Base-by-base conservation (phyloP, 2,113 vertebrate species). In the Heteronetta atricapilla region DNA sequence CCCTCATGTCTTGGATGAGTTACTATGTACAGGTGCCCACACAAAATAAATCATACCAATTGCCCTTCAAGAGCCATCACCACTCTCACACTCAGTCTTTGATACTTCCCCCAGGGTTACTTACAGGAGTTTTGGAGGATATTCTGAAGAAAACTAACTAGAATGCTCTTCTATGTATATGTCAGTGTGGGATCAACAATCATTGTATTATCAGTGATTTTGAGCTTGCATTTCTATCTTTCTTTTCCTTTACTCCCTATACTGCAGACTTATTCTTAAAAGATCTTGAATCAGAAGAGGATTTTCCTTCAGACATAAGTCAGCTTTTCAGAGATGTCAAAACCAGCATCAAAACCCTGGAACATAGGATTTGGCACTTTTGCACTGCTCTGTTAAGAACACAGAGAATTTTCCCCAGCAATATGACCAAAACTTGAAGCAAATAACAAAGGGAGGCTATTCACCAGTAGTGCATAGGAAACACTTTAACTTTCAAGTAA, bases 371-470 rank as follows among this genome's bases (percentile, higher is more conserved):
- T 53, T 74, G 18, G 10, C 46, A 70, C 63, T 80, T 76, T n/a
- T 55, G 67, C n/a, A 53, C 40, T 48, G 36, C 25, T 34, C 55
- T 59, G 22, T 83, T 56, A 86, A 36, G 89, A 86, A 88, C 59
- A 82, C n/a, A 83, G 56, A 92, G 50, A 73, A 25, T 5, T 94
- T 93, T 63, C 88, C 69, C 90, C 66, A 84, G 59, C 55, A 77
- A 89, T 87, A 58, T 29, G 28, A 58, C 6, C 77, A 90, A 79
- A 97, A 84, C n/a, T 36, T 58, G 78, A 80, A 56, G 33, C 74
- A 52, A 86, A 87, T 69, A 76, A 64, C 59, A 94, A 92, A 58
- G 87, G 60, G 77, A 82, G 48, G 81, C 84, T 72, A 62, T 86
- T 89, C 69, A 77, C 59, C 21, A 60, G 23, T 46, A 80, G 44